Base-by-base conservation (phyloP, 2,113 vertebrate genomes). In the Centrocercus urophasianus region DNA sequence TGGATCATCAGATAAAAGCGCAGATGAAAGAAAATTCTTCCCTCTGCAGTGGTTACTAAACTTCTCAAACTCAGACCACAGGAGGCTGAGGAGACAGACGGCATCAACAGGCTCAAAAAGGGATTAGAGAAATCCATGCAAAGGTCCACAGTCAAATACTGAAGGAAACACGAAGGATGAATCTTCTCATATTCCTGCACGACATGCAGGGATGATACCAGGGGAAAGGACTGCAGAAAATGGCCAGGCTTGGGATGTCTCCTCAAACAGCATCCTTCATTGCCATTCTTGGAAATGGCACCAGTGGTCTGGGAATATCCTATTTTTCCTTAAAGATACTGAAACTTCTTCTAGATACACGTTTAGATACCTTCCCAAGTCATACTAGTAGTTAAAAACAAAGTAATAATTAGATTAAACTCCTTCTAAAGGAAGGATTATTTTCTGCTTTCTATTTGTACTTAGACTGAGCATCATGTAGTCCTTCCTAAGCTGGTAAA, bases 11-110 rank as follows among this genome's bases (percentile, higher is more conserved):
- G 86, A 93, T 96, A 95, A 96, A 94, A 93, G 83, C 60, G 83
- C 9, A 91, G 92, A 95, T 96, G 86, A 95, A 96, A 96, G 92
- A 90, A 66, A 81, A 88, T 89, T 76, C 54, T 95, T 66, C 64
- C 60, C 69, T 91, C 32, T 91, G 82, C 85, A 81, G 88, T 71
- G 86, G 90, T 73, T 93, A 73, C 88, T 74, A 80, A 93, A 6
- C 76, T 94, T 77, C 83, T 94, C 85, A 63, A 67, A 71, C 17
- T 91, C 69, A 50, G 90, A 83, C 90, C 83, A 74, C 80, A 88
- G 95, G 88, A 94, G 83, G 88, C 90, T 88, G 78, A 66, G 69
- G 90, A 93, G 88, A 83, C 92, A 89, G 85, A 61, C 38, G 63
- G 27, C 48, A 70, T 93, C 86, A 94, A 36, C 86, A 94, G 76